Base-by-base conservation (phyloP, 2,797 vertebrate genomes). In the Lemur catta region DNA sequence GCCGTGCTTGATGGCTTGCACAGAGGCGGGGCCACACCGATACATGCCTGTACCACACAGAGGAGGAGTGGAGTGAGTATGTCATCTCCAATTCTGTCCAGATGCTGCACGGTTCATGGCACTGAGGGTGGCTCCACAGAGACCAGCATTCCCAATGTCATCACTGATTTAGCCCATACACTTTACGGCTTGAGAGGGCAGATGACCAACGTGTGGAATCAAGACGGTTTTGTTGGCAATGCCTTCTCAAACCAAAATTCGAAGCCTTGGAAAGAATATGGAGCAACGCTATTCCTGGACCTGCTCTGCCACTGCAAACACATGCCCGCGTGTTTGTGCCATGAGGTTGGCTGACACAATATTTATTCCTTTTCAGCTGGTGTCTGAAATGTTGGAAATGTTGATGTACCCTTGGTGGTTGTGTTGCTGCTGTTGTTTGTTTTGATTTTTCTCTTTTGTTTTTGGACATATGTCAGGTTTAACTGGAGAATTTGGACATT, bases 1-100 rank as follows among this genome's bases (percentile, higher is more conserved):
- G 14, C 99, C 99, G 0, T 99, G 99, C 98, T 99, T 99, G 94
- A 99, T 98, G 93, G 99, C 99, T 87, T 99, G 98, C 84, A 99
- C 99, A 0, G 99, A 99, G 48, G 99, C 99, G 12, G 99, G 99
- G 12, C 99, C 99, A 96, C 99, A 99, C 86, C 99, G 98, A 98
- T 99, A 99, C 99, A 99, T 98, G 82, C 99, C 99, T 99, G 30
- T 2, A 81, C 4, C 9, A n/a, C 38, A 97, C 20, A 95, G 46
- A 87, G 57, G 17, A 94, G 92, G 69, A 0, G 48, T 15, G 87
- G 14, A 7, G 0, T 94, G 87, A 95, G 50, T 13, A 9, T 33
- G 20, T 46, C 2, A 0, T 67, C 79, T 24, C 41, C 48, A 30
- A 0, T 33, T 95, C 52, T 72, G 38, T 35, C 18, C 43, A 15